Base-by-base conservation (phyloP, 2,797 vertebrate species). In the Coregonus sp. region DNA sequence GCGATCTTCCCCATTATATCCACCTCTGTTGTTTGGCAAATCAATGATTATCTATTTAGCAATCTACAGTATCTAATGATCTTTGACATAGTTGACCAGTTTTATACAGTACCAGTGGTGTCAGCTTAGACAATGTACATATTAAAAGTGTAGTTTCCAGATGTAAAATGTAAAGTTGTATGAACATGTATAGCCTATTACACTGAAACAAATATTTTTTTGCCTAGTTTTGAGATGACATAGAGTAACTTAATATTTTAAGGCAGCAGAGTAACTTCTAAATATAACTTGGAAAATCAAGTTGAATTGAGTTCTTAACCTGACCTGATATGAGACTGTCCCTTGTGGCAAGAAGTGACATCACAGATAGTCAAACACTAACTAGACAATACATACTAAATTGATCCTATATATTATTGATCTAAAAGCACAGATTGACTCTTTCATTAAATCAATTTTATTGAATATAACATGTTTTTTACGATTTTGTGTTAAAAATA, bases 1-100 rank as follows among this genome's bases (percentile, higher is more conserved):
- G 20, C 59, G 11, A 6, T 25, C 25, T 59, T 31, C 16, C 33
- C 51, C 50, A 20, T 79, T 89, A 79, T 82, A 82, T 85, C 84
- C 87, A 74, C 80, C 70, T 82, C 31, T 11, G 9, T 61, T 35
- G 54, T 20, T 59, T 59, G 18, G 56, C 20, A 63, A 20, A 25
- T 63, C 59, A 25, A 63, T 12, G 11, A 63, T 63, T 9, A 47
- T 47, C 40, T 47, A 47, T 47, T 47, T 47, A 47, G 40, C 40
- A 11, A 47, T 47, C 9, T 47, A 47, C 40, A 47, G 40, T 12
- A 63, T 47, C 11, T 63, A 63, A 25, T 63, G 6, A 20, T 3
- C 7, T 12, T 63, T 63, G 11, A 25, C 25, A 25, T 11, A 29
- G 59, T 7, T 63, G 1, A 63, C 20, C 59, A 63, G 59, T 63